Base-by-base conservation (phyloP, 2,888 invertebrate species). In the Oscheius sp. region DNA sequence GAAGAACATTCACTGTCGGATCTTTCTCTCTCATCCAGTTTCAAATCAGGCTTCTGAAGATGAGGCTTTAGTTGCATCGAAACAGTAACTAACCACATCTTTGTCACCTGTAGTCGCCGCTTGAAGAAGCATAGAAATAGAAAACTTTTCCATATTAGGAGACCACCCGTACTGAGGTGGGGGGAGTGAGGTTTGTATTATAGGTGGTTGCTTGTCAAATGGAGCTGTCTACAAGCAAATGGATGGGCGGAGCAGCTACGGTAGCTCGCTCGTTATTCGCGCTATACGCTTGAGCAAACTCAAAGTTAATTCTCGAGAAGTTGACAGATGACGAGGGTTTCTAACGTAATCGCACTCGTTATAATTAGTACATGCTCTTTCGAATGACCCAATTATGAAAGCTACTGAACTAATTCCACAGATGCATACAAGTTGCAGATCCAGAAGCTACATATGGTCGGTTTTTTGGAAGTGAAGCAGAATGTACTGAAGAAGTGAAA, bases 201-300 rank as follows among this genome's bases (percentile, higher is more conserved):
- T 37, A 53, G 70, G 33, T 58, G 70, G 58, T 70, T 70, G 70
- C 70, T 70, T 70, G 70, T 70, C 70, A 70, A 70, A 57, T 59
- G 70, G 55, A 55, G 68, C 68, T 70, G 70, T 70, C 70, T 57
- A 59, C 59, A 59, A 68, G 68, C 68, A 70, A 48, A 58, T 57
- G 70, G 50, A 21, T 48, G 55, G 70, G 70, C 70, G 70, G 70
- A 59, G 58, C 70, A 21, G 58, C 70, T 70, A 70, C 70, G 58
- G 70, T 70, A 70, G 70, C 59, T 50, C 35, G 70, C 59, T 21
- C 70, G 58, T 70, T 47, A 70, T 70, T 70, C 70, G 70, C 70
- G 70, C 70, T 58, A 70, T 70, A 57, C 55, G 13, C 35, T 58
- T 58, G 35, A 58, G 48, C 70, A 70, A 70, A 70, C 70, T n/a